Percentiles rank a stretch among this genome's conserved stretches.
Conservation (phyloP, 2,888 invertebrate species). For the Cephus pulcher region DNA sequence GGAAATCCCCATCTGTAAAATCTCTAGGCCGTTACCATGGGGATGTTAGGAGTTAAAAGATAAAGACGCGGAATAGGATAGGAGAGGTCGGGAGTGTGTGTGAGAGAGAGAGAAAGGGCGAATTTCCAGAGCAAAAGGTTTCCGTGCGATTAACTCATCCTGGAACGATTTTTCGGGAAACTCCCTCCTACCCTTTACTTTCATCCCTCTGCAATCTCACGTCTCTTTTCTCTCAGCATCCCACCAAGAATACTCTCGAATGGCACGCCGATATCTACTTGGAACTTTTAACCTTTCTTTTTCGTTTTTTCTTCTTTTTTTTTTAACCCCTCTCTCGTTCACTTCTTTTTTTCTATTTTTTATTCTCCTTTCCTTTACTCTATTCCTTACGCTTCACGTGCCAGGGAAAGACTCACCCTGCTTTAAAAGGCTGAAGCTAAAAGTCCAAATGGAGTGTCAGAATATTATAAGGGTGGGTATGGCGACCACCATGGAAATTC, state of each 20-base stretch:
- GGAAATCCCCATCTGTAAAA: neutral
- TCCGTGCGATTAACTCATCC: neutral
- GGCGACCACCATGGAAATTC: neutral
- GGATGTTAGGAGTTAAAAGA: neutral
- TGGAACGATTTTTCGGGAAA: neutral
- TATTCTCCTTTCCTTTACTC: neutral
- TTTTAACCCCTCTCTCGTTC: neutral
- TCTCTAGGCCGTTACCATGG: neutral
- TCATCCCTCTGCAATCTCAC: neutral
- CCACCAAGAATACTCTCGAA: neutral
- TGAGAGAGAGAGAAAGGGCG: no score
- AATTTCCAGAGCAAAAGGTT: neutral
- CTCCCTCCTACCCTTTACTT: neutral
- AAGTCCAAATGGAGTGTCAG: neutral
- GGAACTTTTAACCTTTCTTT: neutral
- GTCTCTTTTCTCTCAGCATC: neutral
- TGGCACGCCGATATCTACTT: neutral
- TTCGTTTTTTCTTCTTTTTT: neutral
- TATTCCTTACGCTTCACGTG: neutral
- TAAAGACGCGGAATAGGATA: neutral
- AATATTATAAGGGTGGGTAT: neutral
- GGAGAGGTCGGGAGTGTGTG: neutral
- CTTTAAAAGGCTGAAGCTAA: neutral
- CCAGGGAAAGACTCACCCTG: neutral
- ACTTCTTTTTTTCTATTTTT: neutral